Evolutionary conservation across 2,113 vertebrate genomes (phyloP).

Genomic region (Syngnathus scovelli): DNA sequence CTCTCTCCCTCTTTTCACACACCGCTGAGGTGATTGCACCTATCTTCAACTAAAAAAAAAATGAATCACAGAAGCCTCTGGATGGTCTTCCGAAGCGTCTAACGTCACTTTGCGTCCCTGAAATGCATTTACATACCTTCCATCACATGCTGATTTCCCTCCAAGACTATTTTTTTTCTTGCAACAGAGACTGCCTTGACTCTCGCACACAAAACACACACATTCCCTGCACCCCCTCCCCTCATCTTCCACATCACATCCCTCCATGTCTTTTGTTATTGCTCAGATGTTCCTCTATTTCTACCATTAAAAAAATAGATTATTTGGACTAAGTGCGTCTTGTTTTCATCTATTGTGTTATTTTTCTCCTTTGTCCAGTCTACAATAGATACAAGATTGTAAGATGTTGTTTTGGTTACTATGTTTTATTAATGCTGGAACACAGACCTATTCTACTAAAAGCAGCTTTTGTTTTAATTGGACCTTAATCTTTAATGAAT

Average conservation of each 20-base stretch:
- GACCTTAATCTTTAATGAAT: neutral
- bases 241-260: conserved; percentile 64
- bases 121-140: conserved; percentile 41
- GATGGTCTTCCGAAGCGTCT: conserved; percentile 14
- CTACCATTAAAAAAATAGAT: conserved; percentile 17
- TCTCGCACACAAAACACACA: conserved; percentile 56
- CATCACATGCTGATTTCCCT: conserved; percentile 59
- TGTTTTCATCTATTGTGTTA: conserved; percentile 2
- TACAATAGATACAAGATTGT: conserved; percentile 43
- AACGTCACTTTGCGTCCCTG: conserved; percentile 31
- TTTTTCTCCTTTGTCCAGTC: conserved; percentile 49
- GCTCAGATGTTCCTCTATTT: conserved; percentile 40
- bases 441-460: conserved; percentile 3
- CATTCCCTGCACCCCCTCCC: conserved; percentile 64
- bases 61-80: conserved; percentile 44
- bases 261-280: conserved; percentile 55
- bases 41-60: conserved; percentile 43
- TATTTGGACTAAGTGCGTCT: conserved; percentile 15
- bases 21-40: conserved; percentile 67
- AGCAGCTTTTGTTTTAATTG: neutral
- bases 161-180: conserved; percentile 56
- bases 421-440: conserved; percentile 18
- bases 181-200: conserved; percentile 70
- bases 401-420: conserved; percentile 16
- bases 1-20: conserved; percentile 48